phyloP scores from a whole-genome alignment of 2,888 invertebrate genomes.

The Biston stratarius region DNA sequence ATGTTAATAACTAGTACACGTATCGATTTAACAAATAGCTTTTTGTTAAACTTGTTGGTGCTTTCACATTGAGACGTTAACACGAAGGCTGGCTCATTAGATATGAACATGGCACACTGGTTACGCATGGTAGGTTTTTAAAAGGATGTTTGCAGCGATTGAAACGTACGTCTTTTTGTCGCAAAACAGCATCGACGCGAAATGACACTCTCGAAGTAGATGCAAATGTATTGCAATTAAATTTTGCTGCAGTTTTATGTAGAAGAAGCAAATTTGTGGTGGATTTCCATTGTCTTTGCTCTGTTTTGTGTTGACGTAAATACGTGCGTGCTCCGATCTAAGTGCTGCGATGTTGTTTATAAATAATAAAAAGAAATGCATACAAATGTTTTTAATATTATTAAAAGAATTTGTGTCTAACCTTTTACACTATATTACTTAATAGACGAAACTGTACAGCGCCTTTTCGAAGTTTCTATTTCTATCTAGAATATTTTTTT shows the following conservation, averaged over 20 bases:
- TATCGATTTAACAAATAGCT: neutral
- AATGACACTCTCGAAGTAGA: neutral
- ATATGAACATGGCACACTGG: neutral
- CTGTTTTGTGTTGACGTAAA: neutral
- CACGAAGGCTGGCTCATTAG: neutral
- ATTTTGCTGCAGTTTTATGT: too few species aligned
- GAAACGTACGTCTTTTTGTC: neutral
- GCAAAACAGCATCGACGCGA: neutral
- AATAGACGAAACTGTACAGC: too few species aligned
- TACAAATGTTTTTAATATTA: too few species aligned
- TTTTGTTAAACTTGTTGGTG: neutral
- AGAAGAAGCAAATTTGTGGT: neutral
- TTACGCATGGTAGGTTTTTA: neutral
- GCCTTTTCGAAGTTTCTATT: too few species aligned
- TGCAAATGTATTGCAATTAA: too few species aligned
- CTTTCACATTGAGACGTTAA: neutral
- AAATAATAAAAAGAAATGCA: too few species aligned
- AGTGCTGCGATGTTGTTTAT: neutral
- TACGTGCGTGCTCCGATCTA: neutral
- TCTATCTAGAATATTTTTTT: too few species aligned
- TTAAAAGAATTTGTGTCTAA: too few species aligned
- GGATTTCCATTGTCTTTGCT: neutral
- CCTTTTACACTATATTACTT: too few species aligned
- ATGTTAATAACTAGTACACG: neutral
- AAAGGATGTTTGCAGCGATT: neutral